These are phyloP conservation scores for Typhlomys cinereus DNA, from an alignment of 2,113 vertebrate genomes.

Conservation along the genomic window DNA sequence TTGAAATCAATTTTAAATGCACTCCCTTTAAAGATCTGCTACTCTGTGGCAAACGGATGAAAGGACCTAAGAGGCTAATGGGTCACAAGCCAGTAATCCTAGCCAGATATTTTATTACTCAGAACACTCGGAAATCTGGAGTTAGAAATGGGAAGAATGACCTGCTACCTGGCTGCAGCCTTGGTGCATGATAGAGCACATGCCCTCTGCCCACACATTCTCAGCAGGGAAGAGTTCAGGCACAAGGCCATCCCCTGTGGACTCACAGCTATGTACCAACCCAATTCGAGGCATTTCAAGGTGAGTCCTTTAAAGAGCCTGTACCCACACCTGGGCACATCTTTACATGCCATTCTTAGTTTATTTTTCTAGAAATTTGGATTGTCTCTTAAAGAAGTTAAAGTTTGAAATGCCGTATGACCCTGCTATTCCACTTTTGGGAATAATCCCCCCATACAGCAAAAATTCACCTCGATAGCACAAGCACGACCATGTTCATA, in stretches of 20 bases:
- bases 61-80: not conserved
- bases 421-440: too few relatives aligned
- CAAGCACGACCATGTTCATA: too few relatives aligned
- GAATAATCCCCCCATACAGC: too few relatives aligned
- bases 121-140: not conserved
- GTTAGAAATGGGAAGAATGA: not conserved
- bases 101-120: not conserved
- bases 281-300: not conserved
- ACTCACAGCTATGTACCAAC: not conserved
- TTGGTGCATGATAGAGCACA: not conserved
- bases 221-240: not conserved
- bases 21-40: not conserved
- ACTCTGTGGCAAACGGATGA: not conserved
- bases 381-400: constrained; percentile 14
- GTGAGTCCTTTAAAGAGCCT: too few relatives aligned
- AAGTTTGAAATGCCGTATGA: too few relatives aligned
- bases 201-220: too few relatives aligned
- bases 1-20: not conserved
- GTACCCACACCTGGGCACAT: too few relatives aligned
- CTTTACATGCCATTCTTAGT: not conserved
- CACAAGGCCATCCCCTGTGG: not conserved
- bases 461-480: too few relatives aligned
- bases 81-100: not conserved
- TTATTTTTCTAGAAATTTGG: too few relatives aligned
- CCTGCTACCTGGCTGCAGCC: not conserved